A percentile compares a stretch with the other conserved stretches of the same genome.
These are phyloP conservation scores for Eulemur coronatus DNA, from an alignment of 2,797 vertebrate species.

Conservation along the genomic window DNA sequence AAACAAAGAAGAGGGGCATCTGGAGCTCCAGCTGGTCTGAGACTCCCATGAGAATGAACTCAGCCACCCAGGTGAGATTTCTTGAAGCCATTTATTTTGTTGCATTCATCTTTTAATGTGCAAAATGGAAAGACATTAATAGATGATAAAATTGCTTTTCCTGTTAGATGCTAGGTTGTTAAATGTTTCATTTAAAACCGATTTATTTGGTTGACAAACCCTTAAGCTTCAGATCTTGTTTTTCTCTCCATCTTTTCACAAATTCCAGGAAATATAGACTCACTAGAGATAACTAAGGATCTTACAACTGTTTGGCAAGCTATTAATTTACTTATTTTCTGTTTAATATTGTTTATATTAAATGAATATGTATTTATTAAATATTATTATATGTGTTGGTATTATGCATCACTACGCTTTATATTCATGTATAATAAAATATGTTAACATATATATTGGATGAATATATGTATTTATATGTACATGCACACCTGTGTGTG, in stretches of 20 bases:
- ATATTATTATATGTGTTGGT: neutral
- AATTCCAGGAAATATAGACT: neutral
- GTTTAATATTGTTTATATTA: neutral
- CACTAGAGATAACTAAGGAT: fast-evolving
- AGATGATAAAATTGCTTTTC: neutral
- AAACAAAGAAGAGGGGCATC: slow-evolving; percentile 48
- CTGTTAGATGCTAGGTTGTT: neutral
- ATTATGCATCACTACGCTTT: neutral
- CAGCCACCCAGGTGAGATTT: neutral
- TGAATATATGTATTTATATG: neutral
- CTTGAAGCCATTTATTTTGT: neutral
- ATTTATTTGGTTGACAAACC: neutral
- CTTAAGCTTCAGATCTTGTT: neutral
- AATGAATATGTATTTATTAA: neutral
- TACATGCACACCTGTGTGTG: neutral
- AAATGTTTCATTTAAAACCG: neutral
- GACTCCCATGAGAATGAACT: slow-evolving; percentile 46
- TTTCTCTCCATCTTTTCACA: neutral
- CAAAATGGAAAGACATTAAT: neutral
- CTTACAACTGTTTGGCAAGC: neutral
- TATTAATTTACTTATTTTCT: neutral
- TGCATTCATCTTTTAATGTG: neutral
- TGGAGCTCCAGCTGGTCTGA: neutral
- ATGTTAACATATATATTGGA: neutral
- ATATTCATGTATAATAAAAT: neutral